Evolutionary conservation across 2,888 invertebrate genomes (phyloP).

Genomic region (Ennomos erosarius): DNA sequence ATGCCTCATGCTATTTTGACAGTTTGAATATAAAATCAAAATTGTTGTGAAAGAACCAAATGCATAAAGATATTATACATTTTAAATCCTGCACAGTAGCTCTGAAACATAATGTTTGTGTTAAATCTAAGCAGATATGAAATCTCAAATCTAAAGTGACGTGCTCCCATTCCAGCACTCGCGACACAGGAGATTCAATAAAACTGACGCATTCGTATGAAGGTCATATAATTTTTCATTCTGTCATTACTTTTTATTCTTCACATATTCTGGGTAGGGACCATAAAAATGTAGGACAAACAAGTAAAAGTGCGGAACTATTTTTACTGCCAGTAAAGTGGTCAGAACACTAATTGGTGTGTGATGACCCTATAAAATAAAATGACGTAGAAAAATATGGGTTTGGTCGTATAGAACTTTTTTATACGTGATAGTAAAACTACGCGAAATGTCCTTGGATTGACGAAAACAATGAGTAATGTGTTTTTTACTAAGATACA

Average conservation of each 20-base stretch:
- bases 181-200: conserved; percentile 27
- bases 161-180: conserved; percentile 14
- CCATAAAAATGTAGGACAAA: conserved; percentile 51
- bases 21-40: neutral
- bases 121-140: conserved; percentile 21
- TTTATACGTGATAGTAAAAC: conserved; percentile 19
- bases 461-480: neutral
- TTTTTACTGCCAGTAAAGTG: conserved; percentile 58
- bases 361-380: conserved; percentile 51
- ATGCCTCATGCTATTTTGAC: too few species aligned
- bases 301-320: conserved; percentile 48
- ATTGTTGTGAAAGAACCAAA: neutral
- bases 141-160: conserved; percentile 32
- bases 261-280: conserved; percentile 37
- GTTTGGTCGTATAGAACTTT: conserved; percentile 24
- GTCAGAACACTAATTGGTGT: conserved; percentile 54
- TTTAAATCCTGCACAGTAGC: conserved; percentile 2
- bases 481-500: neutral
- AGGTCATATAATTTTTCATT: conserved; percentile 35
- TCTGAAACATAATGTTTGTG: conserved; percentile 16
- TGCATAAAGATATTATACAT: conserved; percentile 1
- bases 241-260: conserved; percentile 35
- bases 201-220: conserved; percentile 20
- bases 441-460: conserved; percentile 3
- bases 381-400: conserved; percentile 38